phyloP scores from a whole-genome alignment of 1,140 invertebrate genomes.

The Bombus fervidus region DNA sequence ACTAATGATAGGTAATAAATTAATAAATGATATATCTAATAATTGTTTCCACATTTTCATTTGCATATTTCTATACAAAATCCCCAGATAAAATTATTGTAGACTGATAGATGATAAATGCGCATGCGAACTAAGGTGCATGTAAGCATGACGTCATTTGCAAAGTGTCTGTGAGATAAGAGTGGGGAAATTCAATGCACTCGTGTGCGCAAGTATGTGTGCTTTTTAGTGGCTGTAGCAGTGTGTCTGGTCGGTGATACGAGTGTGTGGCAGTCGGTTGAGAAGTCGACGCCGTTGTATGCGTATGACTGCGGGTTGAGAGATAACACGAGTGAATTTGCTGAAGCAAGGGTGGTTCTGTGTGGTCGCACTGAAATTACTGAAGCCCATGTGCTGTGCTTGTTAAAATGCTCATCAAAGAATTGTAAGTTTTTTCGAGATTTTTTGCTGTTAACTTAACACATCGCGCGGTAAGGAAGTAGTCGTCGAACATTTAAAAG shows the following conservation, averaged over 20 bases:
- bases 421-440: conserved; percentile 75
- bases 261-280: conserved; percentile 63
- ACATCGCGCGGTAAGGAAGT: conserved; percentile 12
- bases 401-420: conserved; percentile 81
- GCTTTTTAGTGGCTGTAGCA: conserved; percentile 52
- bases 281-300: conserved; percentile 43
- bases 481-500: conserved; percentile 58
- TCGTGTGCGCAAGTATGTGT: conserved; percentile 62
- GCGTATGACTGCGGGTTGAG: conserved; percentile 60
- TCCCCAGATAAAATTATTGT: conserved; percentile 5
- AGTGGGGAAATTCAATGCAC: conserved; percentile 39
- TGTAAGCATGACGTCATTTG: conserved; percentile 61
- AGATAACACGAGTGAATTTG: conserved; percentile 64
- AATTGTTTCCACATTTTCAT: not conserved
- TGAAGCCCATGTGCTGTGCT: conserved; percentile 70
- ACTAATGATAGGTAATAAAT: not conserved
- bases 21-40: not conserved
- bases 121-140: conserved; percentile 29
- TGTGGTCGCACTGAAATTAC: conserved; percentile 52
- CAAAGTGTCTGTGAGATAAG: conserved; percentile 31
- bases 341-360: conserved; percentile 63
- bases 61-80: not conserved
- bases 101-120: not conserved
- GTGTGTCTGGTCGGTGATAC: conserved; percentile 42
- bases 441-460: not conserved